Base-by-base conservation (phyloP, 2,797 vertebrate genomes). In the Sebastes iracundus region DNA sequence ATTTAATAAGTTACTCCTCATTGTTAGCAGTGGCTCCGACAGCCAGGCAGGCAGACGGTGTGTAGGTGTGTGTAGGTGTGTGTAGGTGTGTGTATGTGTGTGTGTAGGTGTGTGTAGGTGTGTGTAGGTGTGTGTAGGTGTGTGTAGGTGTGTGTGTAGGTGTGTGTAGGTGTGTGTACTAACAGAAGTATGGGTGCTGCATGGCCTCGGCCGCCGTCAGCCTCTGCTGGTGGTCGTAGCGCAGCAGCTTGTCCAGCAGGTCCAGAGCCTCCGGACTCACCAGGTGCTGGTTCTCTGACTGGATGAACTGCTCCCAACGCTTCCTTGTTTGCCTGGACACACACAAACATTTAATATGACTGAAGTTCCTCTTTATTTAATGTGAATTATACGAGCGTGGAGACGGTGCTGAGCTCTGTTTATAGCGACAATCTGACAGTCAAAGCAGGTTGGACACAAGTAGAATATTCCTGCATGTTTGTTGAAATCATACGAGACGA, bases 271-370 rank as follows among this genome's bases (percentile, higher is more conserved):
- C 98, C 0, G 97, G 96, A 74, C 97, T 99, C 90, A 99, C 97
- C 89, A 99, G 95, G 92, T 99, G 98, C 90, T 98, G 97, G 95
- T 99, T 99, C 95, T 99, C 98, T 1, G 97, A 97, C 93, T 99
- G 98, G 92, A 99, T 97, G 91, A 99, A 99, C 92, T 99, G 98
- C 94, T 99, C 98, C 98, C 98, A 99, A 67, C 97, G 97, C 89
- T 99, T 99, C 88, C 97, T 95, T 1, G 97, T 97, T 93, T 99
- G 98, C 90, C 98, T 99, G 75, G 8, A 38, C 12, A 81, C 30
- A 83, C 25, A 77, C 10, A 18, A 20, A 58, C 30, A 30, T 7
- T n/a, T 6, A 6, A 46, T 4, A 13, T 20, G 23, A 61, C 18
- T n/a, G 18, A 32, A 32, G 9, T 61, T 14, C 4, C 12, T 14